phyloP scores from a whole-genome alignment of 1,140 invertebrate species.

The Solenopsis fugax region DNA sequence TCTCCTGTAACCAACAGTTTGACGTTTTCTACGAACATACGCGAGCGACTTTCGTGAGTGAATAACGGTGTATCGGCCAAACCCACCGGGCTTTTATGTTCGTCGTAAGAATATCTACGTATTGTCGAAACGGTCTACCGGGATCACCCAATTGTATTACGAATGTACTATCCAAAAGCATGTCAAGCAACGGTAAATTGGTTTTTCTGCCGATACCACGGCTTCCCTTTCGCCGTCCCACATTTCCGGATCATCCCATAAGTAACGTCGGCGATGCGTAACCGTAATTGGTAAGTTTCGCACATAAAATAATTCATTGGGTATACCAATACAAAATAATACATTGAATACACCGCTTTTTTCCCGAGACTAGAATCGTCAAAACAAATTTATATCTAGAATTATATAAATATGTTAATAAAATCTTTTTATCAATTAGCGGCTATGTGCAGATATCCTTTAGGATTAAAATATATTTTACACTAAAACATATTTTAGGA shows the following conservation, averaged over 20 bases:
- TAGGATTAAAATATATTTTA: background rate
- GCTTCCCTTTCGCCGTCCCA: conserved; percentile 44
- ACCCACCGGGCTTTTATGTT: conserved; percentile 15
- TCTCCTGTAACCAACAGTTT: background rate
- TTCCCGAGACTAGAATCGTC: background rate
- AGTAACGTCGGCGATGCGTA: conserved; percentile 23
- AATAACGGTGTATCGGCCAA: conserved; percentile 46
- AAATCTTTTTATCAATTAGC: background rate
- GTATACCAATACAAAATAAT: background rate
- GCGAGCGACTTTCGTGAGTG: conserved; percentile 1
- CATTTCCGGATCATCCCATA: conserved; percentile 37
- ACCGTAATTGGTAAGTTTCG: background rate
- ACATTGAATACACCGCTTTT: background rate
- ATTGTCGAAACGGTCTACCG: conserved; percentile 28
- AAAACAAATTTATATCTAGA: background rate
- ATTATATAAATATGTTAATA: background rate
- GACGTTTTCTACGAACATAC: conserved; percentile 8
- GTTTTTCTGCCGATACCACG: conserved; percentile 37
- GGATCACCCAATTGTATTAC: conserved; percentile 36
- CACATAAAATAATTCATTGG: background rate
- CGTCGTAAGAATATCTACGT: conserved; percentile 38
- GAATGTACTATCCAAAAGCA: conserved; percentile 66
- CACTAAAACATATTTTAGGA: background rate
- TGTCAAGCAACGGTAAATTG: conserved; percentile 72
- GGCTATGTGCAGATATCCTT: background rate